Evolutionary conservation across 1,140 invertebrate species (phyloP).

Genomic region (Drosophila virilis): DNA sequence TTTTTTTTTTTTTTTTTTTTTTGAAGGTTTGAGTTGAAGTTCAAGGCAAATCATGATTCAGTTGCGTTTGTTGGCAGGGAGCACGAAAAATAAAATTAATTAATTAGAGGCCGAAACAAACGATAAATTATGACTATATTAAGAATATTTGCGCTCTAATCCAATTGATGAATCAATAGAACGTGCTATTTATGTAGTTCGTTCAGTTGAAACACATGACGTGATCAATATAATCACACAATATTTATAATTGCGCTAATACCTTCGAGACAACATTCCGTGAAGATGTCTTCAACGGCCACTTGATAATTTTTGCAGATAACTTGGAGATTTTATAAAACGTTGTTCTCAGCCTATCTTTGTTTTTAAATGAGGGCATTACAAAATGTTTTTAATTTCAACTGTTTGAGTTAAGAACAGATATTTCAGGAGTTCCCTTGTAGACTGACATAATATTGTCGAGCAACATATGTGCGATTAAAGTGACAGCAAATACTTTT

Average conservation of each 20-base stretch:
- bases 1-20: constrained; percentile 20
- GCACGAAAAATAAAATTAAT: not conserved
- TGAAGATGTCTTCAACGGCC: not conserved
- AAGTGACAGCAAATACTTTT: constrained; percentile 1
- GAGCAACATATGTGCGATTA: not conserved
- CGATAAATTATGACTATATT: not conserved
- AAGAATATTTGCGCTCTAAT: not conserved
- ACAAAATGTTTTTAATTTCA: not conserved
- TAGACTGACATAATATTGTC: constrained; percentile 4
- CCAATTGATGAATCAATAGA: not conserved
- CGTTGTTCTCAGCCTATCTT: not conserved
- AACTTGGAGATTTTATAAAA: constrained; percentile 12
- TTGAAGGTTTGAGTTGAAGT: not conserved
- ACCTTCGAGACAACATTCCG: not conserved
- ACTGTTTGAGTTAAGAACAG: not conserved
- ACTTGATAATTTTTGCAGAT: constrained; percentile 7
- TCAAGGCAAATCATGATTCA: constrained; percentile 22
- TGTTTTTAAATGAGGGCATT: constrained; percentile 9
- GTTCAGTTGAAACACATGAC: no score
- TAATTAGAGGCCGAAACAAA: not conserved
- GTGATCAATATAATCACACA: not conserved
- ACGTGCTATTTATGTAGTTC: not conserved
- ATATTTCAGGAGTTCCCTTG: not conserved
- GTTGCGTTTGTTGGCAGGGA: not conserved
- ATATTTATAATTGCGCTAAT: not conserved